Evolutionary conservation across 2,797 vertebrate genomes (phyloP), one percentile per base, ranked within the genome.

Genomic region (Agapornis canus): DNA sequence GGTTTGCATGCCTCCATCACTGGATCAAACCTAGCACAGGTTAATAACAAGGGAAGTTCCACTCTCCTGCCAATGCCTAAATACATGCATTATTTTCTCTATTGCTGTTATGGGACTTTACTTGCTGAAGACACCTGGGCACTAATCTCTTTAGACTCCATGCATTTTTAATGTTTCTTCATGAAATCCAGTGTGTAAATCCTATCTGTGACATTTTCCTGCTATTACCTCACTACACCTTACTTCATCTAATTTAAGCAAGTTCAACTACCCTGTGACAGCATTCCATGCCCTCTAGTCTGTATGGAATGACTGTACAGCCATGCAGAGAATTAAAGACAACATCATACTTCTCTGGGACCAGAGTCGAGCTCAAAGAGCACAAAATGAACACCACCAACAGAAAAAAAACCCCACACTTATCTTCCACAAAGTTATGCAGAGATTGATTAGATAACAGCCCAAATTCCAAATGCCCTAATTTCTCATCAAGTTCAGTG

Each of bases 371-470:
- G 11, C 5, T 59, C 43, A 39, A 26, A 51, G 75, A 70, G 25
- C n/a, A n/a, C 23, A 48, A 79, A 72, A 40, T 43, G 6, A 92
- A 52, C 17, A 79, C 10, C 12, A 39, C 3, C 2, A 9, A 25
- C n/a, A 51, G 32, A 12, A 39, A 18, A 60, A 1, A 19, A 19
- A 14, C 14, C 19, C 43, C 21, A 4, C 45, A 22, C 0, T 1
- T 25, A 37, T 16, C 22, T 69, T 77, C 65, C 17, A 49, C 56
- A 56, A 45, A 9, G 14, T 42, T 42, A n/a, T 43, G 21, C 37
- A 84, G 45, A 78, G 70, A 47, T 73, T 47, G 70, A 39, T 61
- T 51, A 68, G 49, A 37, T 29, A 56, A 83, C 13, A 31, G 45
- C 14, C 35, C 32, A 56, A 48, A 49, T 80, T 71, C n/a, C 49